Conservation (phyloP, 2,797 vertebrate genomes). For the Avahi laniger region DNA sequence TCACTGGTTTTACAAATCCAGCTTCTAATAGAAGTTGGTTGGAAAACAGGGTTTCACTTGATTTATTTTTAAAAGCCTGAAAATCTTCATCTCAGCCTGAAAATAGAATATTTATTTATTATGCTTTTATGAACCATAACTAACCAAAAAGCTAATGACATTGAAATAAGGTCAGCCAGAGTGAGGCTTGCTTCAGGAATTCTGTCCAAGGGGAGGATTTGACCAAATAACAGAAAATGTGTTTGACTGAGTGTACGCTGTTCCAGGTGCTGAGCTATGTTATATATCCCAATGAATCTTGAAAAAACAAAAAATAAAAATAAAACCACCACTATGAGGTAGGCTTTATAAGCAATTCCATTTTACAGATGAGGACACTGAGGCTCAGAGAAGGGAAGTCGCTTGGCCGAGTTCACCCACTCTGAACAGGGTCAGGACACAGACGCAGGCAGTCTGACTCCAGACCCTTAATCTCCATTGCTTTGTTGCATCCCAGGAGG, state of each 20-base stretch:
- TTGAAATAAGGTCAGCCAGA: background rate
- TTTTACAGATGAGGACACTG: background rate
- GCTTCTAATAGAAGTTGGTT: background rate
- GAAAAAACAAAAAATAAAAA: background rate
- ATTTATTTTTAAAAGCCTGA: background rate
- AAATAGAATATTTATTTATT: constrained; percentile 30
- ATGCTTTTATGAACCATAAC: background rate
- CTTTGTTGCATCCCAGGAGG: background rate
- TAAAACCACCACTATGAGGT: background rate
- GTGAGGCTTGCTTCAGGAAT: background rate
- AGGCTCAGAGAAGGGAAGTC: background rate
- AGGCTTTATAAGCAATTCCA: background rate
- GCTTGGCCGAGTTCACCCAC: background rate
- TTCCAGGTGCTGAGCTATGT: background rate
- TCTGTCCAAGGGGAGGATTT: background rate
- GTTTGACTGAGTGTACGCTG: background rate
- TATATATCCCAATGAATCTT: background rate
- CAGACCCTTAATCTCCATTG: background rate
- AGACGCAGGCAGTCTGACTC: background rate
- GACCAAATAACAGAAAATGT: background rate
- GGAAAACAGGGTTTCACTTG: background rate
- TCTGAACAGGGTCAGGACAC: background rate
- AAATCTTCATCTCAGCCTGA: background rate
- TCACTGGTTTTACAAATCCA: background rate
- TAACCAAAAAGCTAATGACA: background rate